A percentile compares a stretch with the other conserved stretches of the same genome.
These are phyloP conservation scores for Arctia plantaginis DNA, from an alignment of 2,888 invertebrate species.

Conservation along the genomic window DNA sequence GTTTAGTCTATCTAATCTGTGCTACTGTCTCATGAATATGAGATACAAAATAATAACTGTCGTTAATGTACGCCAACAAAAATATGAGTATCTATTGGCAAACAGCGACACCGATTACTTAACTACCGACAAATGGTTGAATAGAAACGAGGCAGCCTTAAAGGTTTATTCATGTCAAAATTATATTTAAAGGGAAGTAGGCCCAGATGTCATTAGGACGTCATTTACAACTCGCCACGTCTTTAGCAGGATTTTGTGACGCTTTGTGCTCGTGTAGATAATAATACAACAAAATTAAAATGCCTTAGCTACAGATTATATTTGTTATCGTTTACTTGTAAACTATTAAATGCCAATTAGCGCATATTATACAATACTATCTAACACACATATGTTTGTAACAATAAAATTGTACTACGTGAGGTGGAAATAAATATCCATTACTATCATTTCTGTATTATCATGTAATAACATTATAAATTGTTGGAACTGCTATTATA, in stretches of 20 bases:
- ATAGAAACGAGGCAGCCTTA: constrained; percentile 37
- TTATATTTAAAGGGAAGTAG: constrained; percentile 42
- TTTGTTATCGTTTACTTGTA: constrained; percentile 10
- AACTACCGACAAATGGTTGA: constrained; percentile 37
- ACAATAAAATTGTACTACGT: background rate
- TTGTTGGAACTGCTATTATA: background rate
- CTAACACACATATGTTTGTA: background rate
- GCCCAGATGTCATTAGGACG: constrained; percentile 60
- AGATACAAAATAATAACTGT: background rate
- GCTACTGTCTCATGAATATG: background rate
- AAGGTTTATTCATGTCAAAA: constrained; percentile 39
- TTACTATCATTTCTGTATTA: constrained; percentile 1
- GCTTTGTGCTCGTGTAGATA: constrained; percentile 34
- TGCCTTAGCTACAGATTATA: constrained; percentile 25
- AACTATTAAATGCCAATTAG: constrained; percentile 23
- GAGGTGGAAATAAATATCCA: background rate
- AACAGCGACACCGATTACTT: constrained; percentile 26
- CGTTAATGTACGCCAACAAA: background rate
- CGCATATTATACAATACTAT: constrained; percentile 19
- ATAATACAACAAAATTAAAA: constrained; percentile 50
- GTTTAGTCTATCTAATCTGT: background rate
- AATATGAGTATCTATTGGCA: constrained; percentile 6
- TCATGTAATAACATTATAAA: background rate
- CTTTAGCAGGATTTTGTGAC: constrained; percentile 57
- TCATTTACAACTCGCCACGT: constrained; percentile 66